phyloP scores from a whole-genome alignment of 2,888 invertebrate genomes.

The Drosophila percnosoma region DNA sequence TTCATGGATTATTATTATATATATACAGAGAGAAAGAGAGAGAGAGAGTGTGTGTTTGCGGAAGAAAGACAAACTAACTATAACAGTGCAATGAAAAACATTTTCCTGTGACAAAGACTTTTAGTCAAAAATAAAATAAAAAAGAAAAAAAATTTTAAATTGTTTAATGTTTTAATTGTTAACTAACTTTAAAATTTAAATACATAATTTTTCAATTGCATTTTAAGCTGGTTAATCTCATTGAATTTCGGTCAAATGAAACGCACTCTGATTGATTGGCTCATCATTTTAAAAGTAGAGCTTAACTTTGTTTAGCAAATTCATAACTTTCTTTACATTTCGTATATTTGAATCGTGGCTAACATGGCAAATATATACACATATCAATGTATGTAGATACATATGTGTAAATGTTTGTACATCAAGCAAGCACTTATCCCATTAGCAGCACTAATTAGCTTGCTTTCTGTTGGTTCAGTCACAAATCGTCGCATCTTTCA shows the following conservation, averaged over 20 bases:
- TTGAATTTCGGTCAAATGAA: background rate
- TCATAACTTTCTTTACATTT: background rate
- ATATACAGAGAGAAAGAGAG: background rate
- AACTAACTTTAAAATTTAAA: background rate
- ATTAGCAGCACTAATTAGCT: constrained; percentile 71
- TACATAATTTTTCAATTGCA: background rate
- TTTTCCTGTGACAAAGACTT: no score
- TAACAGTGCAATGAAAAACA: no score
- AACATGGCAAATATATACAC: background rate
- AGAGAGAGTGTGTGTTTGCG: background rate
- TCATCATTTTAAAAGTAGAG: background rate
- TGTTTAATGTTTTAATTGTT: no score
- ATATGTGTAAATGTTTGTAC: background rate
- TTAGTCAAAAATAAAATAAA: no score
- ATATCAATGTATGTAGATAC: background rate
- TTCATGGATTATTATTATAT: background rate
- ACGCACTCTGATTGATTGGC: background rate
- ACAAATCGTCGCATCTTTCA: constrained; percentile 73
- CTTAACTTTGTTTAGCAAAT: background rate
- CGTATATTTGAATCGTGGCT: background rate
- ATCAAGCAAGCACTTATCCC: constrained; percentile 46
- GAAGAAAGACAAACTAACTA: no score
- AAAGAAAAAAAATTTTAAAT: no score
- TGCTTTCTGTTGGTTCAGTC: constrained; percentile 45
- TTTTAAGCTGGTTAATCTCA: background rate